Percentiles rank a stretch among this genome's conserved stretches.
Conservation (phyloP, 2,888 invertebrate species). For the Metacarcinus magister region DNA sequence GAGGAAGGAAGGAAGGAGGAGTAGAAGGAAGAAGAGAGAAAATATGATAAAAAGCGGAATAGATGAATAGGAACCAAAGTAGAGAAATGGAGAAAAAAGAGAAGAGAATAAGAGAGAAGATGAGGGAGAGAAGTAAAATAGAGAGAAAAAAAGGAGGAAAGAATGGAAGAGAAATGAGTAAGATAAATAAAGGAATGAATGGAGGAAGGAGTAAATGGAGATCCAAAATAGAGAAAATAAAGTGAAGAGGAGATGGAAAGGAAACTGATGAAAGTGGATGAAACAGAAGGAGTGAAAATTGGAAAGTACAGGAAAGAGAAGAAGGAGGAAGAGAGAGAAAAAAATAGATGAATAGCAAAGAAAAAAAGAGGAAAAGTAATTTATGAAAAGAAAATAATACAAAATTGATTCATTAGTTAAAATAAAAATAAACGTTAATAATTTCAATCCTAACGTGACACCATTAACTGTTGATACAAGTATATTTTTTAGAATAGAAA, state of each 20-base stretch:
- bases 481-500: no score
- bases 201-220: background rate
- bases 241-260: background rate
- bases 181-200: background rate
- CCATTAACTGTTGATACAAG: no score
- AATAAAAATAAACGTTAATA: no score
- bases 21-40: background rate
- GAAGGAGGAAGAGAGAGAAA: background rate
- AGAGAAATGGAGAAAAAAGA: background rate
- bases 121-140: no score
- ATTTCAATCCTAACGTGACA: no score
- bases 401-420: no score
- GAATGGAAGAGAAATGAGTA: background rate
- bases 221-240: background rate
- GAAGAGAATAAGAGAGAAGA: background rate
- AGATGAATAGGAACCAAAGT: no score
- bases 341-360: background rate
- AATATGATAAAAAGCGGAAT: background rate
- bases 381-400: no score
- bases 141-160: background rate
- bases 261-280: background rate
- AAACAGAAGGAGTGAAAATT: background rate
- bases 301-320: background rate
- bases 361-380: no score
- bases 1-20: background rate